Evolutionary conservation across 2,797 vertebrate genomes (phyloP).

Genomic region (Poeciliopsis gracilis): DNA sequence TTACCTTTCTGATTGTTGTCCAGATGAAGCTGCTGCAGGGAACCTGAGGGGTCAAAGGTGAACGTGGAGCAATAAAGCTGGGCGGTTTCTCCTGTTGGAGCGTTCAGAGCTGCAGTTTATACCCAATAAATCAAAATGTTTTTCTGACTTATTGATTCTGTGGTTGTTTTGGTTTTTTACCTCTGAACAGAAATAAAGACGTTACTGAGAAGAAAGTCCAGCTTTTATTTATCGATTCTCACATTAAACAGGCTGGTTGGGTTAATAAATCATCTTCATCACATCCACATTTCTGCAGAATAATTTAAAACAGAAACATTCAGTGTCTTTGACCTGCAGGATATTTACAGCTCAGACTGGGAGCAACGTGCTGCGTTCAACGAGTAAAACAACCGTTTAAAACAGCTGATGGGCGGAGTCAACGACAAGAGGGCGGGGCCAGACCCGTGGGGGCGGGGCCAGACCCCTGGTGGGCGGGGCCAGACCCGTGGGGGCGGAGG

Average conservation of each 20-base stretch:
- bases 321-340: conserved; percentile 10
- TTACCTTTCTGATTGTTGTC: neutral
- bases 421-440: neutral
- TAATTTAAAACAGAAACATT: neutral
- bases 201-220: conserved; percentile 28
- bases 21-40: neutral
- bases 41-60: neutral
- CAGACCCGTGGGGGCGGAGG: too few species aligned
- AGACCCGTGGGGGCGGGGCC: neutral
- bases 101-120: neutral
- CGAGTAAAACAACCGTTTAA: neutral
- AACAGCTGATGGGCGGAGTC: neutral
- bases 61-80: neutral
- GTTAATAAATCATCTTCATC: neutral
- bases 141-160: neutral
- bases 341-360: conserved; percentile 31
- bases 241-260: conserved; percentile 23
- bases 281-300: neutral
- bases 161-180: neutral
- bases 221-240: conserved; percentile 52
- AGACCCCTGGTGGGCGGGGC: neutral
- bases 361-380: neutral
- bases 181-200: conserved; percentile 59
- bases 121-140: neutral
- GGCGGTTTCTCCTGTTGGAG: neutral